Evolutionary conservation across 2,888 invertebrate genomes (phyloP), one percentile per base, ranked within the genome.

Genomic region (Isotomurus palustris): DNA sequence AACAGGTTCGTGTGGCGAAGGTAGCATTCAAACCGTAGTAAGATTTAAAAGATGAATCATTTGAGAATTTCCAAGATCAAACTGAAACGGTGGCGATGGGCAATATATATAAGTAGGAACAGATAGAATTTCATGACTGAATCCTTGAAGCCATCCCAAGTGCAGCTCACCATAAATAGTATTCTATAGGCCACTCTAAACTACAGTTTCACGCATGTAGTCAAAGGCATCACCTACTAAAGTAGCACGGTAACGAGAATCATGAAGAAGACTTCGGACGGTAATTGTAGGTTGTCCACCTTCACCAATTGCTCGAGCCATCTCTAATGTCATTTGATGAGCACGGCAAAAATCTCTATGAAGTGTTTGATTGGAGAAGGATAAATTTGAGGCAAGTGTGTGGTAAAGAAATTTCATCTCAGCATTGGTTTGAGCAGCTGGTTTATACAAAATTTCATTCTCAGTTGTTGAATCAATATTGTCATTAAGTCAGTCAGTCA

Each of bases 261-360:
- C 52, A 25, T 43, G 40, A 19, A 43, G 24, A 6, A 52, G 29
- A 1, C 41, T 28, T 1, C 52, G 2, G 4, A 43, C 41, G 22
- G 29, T 41, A 28, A 52, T 8, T 5, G 28, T 41, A 6, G 41
- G 14, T 35, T 27, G 28, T 17, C 52, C 52, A 19, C 41, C 32
- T 28, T 52, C 52, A 12, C 41, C 52, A 8, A 52, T 5, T 4
- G 52, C 52, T 19, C 52, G 27, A 14, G 43, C 19, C 2, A 52
- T 3, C 22, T 52, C 52, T 1, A 52, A 17, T 19, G 40, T 21
- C 2, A 52, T 2, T 21, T 52, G 52, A 28, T 52, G 52, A 27
- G 24, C 5, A 10, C 52, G 17, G 19, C 52, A 52, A 1, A 43
- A 19, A 17, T 52, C 52, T 1, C 52, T 17, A 28, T 52, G 52